phyloP scores from a whole-genome alignment of 2,888 invertebrate species.

The Scaeva pyrastri region DNA sequence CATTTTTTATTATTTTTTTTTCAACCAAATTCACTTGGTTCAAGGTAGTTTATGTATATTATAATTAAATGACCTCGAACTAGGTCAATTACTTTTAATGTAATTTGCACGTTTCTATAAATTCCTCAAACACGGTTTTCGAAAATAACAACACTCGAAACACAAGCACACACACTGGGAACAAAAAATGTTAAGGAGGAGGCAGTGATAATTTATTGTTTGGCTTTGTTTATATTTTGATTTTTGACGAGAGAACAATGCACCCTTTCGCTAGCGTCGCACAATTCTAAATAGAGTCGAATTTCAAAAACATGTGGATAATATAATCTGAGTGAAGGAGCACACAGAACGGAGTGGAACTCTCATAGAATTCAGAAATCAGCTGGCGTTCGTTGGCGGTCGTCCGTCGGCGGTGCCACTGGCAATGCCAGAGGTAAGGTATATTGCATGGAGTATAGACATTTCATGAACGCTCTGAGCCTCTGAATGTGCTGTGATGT shows the following conservation, averaged over 20 bases:
- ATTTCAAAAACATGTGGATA: conserved; percentile 68
- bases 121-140: conserved; percentile 9
- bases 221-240: conserved; percentile 20
- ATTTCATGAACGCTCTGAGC: neutral
- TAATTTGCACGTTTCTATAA: neutral
- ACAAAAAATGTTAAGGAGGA: neutral
- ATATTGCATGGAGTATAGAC: no score
- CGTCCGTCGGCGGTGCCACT: no score
- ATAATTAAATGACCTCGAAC: conserved; percentile 12
- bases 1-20: conserved; percentile 19
- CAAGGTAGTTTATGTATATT: neutral
- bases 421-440: neutral
- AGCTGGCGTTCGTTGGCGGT: conserved; percentile 22
- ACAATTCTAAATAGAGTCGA: conserved; percentile 62
- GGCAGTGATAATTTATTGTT: conserved; percentile 26
- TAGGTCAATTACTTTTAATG: conserved; percentile 5
- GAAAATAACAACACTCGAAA: neutral
- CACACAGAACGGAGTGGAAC: neutral
- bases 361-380: conserved; percentile 20
- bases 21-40: neutral
- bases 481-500: neutral
- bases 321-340: conserved; percentile 55
- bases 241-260: conserved; percentile 42
- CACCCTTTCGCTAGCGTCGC: conserved; percentile 61
- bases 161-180: conserved; percentile 16